Base-by-base conservation (phyloP, 1,140 invertebrate genomes). In the Drosophila sproati region DNA sequence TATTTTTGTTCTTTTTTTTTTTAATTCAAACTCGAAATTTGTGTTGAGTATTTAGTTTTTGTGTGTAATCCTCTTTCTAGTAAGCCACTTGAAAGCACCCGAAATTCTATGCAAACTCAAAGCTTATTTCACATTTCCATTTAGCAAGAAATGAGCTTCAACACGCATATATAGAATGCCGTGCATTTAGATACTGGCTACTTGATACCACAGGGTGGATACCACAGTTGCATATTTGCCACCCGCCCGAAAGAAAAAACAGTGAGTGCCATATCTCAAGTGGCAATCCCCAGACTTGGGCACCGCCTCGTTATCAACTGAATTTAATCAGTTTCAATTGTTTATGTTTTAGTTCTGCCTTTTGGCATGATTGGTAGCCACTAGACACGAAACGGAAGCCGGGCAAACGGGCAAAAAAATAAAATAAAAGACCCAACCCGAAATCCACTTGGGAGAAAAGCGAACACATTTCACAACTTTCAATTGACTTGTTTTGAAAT, bases 251-350 rank as follows among this genome's bases (percentile, higher is more conserved):
- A 39, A 10, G 37, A 8, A 8, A 39, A 54, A 45, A 47, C 48
- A 75, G 39, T 54, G 66, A 47, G 35, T 54, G 43, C 50, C 79
- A 79, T 88, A 88, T 88, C 83, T 88, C 75, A 88, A 88, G 83
- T 88, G 77, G 63, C 66, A 60, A 55, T 69, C 71, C 64, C 56
- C 71, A 52, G 60, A 64, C 63, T 29, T 55, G 50, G 62, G 47
- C 68, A 41, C 41, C 66, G 66, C 51, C 83, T 80, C 62, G 73
- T 88, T 88, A 88, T 88, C 83, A 89, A 83, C 74, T 83, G 87
- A 83, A 83, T 80, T 88, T 88, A 88, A 88, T 88, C 83, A 88
- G 85, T 83, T 88, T 88, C 83, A 88, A 88, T 89, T 88, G 83
- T 88, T 88, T 88, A 83, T 83, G 80, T 60, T 87, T 81, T 70